Conservation (phyloP, 2,888 invertebrate species). For the Callimorpha dominula region DNA sequence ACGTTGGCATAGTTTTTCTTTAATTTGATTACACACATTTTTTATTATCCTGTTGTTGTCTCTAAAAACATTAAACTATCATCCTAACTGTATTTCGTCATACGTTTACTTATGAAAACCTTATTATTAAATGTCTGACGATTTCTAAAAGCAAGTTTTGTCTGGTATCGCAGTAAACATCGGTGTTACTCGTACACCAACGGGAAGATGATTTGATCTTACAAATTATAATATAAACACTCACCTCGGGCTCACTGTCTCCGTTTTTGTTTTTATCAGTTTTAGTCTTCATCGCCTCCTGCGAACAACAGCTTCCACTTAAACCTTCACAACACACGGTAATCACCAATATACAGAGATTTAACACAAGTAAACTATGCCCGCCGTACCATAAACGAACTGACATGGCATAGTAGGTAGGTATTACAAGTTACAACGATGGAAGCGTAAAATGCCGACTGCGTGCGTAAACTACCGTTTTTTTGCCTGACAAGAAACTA, state of each 20-base stretch:
- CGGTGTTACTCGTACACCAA: slow-evolving; percentile 45
- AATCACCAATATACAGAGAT: slow-evolving; percentile 69
- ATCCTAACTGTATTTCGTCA: too few relatives aligned
- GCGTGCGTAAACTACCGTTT: slow-evolving; percentile 57
- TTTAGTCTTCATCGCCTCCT: slow-evolving; percentile 88
- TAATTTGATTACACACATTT: background rate
- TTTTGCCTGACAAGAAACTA: slow-evolving; percentile 35
- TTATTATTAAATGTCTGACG: slow-evolving; percentile 2
- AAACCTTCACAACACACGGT: slow-evolving; percentile 74
- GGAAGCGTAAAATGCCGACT: slow-evolving; percentile 73
- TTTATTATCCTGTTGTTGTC: background rate
- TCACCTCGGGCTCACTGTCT: slow-evolving; percentile 86
- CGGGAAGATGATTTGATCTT: slow-evolving; percentile 47
- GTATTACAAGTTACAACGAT: slow-evolving; percentile 56
- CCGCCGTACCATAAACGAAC: slow-evolving; percentile 76
- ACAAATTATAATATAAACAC: slow-evolving; percentile 65
- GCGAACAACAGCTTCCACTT: slow-evolving; percentile 76
- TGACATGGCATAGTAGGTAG: slow-evolving; percentile 77
- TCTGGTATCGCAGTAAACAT: slow-evolving; percentile 40
- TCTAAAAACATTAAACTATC: background rate
- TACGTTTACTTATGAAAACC: background rate
- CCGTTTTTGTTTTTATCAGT: slow-evolving; percentile 86
- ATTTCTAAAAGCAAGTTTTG: slow-evolving; percentile 30
- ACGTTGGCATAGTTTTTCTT: background rate
- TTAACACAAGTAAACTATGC: slow-evolving; percentile 78